phyloP scores from a whole-genome alignment of 2,113 vertebrate species.

The Bufo gargarizans region DNA sequence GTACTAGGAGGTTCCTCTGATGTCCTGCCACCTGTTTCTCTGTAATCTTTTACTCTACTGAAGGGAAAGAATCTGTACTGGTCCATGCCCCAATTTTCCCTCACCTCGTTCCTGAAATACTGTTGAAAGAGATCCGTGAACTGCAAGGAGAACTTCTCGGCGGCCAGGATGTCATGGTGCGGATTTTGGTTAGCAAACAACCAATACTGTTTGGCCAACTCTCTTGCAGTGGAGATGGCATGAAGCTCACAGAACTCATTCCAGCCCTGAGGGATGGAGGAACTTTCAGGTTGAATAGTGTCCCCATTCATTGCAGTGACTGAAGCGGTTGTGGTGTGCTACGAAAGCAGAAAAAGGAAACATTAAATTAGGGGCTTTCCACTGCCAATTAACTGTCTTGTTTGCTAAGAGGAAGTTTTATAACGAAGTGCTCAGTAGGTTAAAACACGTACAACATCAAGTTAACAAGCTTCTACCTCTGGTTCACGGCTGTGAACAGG shows the following conservation, averaged over 20 bases:
- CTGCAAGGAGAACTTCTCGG: constrained; percentile 89
- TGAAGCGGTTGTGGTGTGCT: constrained; percentile 80
- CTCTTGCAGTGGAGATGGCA: constrained; percentile 86
- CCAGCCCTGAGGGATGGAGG: constrained; percentile 83
- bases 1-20: constrained; percentile 65
- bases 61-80: constrained; percentile 73
- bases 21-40: constrained; percentile 76
- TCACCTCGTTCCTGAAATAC: constrained; percentile 90
- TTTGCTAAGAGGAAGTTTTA: constrained; percentile 47
- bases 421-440: neutral
- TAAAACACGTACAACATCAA: neutral
- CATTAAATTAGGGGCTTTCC: constrained; percentile 52
- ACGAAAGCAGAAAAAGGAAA: constrained; percentile 64
- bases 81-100: constrained; percentile 73
- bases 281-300: constrained; percentile 80
- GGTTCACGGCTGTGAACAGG: neutral
- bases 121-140: constrained; percentile 93
- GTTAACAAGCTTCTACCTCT: neutral
- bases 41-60: constrained; percentile 83
- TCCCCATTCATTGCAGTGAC: constrained; percentile 96
- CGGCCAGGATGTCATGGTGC: constrained; percentile 83
- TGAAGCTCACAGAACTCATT: constrained; percentile 96
- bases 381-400: constrained; percentile 15
- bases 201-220: constrained; percentile 91
- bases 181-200: constrained; percentile 84